Conservation (phyloP, 2,797 vertebrate species). For the Orientallactaga sibirica region DNA sequence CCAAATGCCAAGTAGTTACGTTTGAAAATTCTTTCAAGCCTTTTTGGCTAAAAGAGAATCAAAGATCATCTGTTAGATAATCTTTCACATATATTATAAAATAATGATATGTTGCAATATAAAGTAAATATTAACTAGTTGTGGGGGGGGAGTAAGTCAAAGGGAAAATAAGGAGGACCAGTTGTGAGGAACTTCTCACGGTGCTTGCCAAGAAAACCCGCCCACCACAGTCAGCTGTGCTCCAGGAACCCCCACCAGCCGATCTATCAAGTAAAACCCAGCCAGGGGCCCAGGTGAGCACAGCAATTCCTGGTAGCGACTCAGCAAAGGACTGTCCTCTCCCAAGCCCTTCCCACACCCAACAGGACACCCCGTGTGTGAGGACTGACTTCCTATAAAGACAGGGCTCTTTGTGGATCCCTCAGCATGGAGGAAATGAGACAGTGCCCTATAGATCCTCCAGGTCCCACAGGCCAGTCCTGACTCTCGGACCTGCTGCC, state of each 20-base stretch:
- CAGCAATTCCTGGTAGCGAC: background rate
- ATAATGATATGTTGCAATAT: conserved; percentile 2
- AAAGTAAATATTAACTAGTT: conserved; percentile 3
- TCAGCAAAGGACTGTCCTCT: background rate
- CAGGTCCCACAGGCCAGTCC: background rate
- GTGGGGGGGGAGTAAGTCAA: background rate
- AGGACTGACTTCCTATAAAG: background rate
- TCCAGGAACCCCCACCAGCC: background rate
- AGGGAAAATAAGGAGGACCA: background rate
- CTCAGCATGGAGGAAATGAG: background rate
- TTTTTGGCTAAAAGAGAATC: conserved; percentile 12
- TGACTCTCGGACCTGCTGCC: background rate
- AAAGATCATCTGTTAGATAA: background rate
- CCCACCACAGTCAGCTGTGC: too few relatives aligned
- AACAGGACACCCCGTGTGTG: too few relatives aligned
- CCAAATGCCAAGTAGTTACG: background rate
- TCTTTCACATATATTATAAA: conserved; percentile 5
- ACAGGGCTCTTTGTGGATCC: background rate
- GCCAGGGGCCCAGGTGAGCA: background rate
- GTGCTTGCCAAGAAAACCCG: background rate
- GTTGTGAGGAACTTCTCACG: background rate
- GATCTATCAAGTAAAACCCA: background rate
- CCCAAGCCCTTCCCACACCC: background rate
- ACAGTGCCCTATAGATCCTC: background rate
- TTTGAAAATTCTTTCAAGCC: background rate